Base-by-base conservation (phyloP, 2,888 invertebrate genomes). In the Dryobotodes eremita region DNA sequence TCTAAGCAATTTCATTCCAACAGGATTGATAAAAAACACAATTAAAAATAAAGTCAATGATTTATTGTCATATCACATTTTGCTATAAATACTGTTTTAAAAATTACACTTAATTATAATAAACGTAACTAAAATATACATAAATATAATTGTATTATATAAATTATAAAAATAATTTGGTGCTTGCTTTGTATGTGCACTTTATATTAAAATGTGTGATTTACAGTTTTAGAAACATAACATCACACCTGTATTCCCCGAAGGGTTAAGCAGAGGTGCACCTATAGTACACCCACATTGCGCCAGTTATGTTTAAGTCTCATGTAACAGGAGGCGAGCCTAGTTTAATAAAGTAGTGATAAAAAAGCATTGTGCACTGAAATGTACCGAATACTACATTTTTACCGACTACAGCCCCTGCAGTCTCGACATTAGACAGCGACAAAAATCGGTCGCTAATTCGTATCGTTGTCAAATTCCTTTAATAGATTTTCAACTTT, bases 11-110 rank as follows among this genome's bases (percentile, higher is more conserved):
- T 42, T 31, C 50, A 23, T 10, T 23, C 10, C 31, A 23, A 23
- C 17, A 69, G 57, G 36, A 36, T 55, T 11, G 1, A 31, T 20
- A 36, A 68, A 81, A 80, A 72, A 86, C 6, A 78, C 10, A 26
- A 50, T 36, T 23, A 71, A 76, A 89, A 89, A 90, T 87, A 90
- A 73, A 83, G 83, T 71, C 73, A 71, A 85, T 86, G 71, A 87
- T 90, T 87, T 90, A 90, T 90, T 89, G 79, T 85, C 85, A 86
- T 90, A 90, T 90, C 90, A 90, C 90, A 90, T 85, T 86, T 90
- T 57, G 75, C 59, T 81, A 87, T 75, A 84, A 89, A 89, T 90
- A 88, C 86, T 87, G 85, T 64, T 82, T 71, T 69, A 53, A 72
- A 80, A 75, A 81, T 77, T 80, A 81, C 79, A 78, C 79, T 89